Evolutionary conservation across 1,140 invertebrate genomes (phyloP).

Genomic region (Eufriesea mexicana): DNA sequence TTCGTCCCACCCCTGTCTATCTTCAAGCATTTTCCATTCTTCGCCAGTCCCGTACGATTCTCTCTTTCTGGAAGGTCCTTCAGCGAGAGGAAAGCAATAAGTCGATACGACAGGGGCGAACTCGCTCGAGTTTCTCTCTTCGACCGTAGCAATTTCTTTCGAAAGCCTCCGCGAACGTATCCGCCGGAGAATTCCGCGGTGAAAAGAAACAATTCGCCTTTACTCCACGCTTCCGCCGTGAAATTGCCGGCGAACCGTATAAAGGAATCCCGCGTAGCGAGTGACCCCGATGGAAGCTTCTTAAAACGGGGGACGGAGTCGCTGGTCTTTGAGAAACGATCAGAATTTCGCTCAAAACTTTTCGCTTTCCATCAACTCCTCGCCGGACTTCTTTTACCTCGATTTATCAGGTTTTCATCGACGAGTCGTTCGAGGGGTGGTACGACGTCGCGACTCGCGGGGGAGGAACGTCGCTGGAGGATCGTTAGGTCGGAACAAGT

Average conservation of each 20-base stretch:
- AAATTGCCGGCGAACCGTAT: not conserved
- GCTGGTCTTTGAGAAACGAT: not conserved
- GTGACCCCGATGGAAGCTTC: not conserved
- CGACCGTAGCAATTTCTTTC: conserved; percentile 4
- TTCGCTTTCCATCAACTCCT: not conserved
- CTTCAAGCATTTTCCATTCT: not conserved
- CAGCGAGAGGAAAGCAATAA: not conserved
- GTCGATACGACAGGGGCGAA: not conserved
- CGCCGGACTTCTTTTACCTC: not conserved
- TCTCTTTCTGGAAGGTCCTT: not conserved
- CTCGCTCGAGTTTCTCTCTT: not conserved
- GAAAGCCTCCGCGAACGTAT: not conserved
- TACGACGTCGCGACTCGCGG: not conserved
- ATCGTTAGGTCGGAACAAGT: not conserved
- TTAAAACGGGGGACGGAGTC: not conserved
- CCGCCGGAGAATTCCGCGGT: not conserved
- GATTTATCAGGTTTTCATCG: conserved; percentile 1
- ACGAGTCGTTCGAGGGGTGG: not conserved
- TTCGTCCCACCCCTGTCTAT: not conserved
- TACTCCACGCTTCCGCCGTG: not conserved
- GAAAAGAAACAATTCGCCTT: conserved; percentile 18
- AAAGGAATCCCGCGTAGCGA: not conserved
- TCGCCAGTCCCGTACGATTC: too few species aligned
- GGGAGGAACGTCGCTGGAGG: too few species aligned
- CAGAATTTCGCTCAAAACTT: not conserved